Conservation (phyloP, 2,888 invertebrate species). For the Peribatodes rhomboidaria region DNA sequence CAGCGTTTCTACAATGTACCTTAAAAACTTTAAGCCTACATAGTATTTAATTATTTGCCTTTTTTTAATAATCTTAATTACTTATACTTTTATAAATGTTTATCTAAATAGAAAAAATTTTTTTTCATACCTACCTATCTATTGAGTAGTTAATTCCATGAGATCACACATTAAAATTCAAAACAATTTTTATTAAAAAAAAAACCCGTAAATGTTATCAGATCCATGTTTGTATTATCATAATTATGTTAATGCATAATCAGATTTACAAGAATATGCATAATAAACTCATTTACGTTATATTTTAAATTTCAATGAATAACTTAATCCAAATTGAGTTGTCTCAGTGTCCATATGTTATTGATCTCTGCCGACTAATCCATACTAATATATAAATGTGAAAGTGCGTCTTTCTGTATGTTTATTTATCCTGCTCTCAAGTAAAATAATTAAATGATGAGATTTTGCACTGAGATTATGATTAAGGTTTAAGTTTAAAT, state of each 20-base stretch:
- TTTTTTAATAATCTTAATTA: no score
- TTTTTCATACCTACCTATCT: no score
- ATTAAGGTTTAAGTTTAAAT: no score
- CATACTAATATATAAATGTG: not conserved
- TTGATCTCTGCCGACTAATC: slow-evolving; percentile 12
- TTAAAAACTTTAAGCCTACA: no score
- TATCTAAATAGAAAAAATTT: no score
- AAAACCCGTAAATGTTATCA: slow-evolving; percentile 1
- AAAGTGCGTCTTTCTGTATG: not conserved
- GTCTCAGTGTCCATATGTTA: slow-evolving; percentile 7
- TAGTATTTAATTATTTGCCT: no score
- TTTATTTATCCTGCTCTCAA: not conserved
- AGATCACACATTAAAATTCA: not conserved
- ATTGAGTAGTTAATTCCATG: not conserved
- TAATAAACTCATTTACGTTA: slow-evolving; percentile 9
- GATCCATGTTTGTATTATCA: slow-evolving; percentile 17
- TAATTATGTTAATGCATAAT: slow-evolving; percentile 15
- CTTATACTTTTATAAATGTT: no score
- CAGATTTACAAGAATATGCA: slow-evolving; percentile 9
- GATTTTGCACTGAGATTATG: no score
- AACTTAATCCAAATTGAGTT: slow-evolving; percentile 14
- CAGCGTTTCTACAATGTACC: no score
- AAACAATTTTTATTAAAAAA: not conserved
- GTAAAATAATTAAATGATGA: not conserved
- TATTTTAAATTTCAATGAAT: slow-evolving; percentile 11